Conservation (phyloP, 2,113 vertebrate genomes). For the Syngnathus floridae region DNA sequence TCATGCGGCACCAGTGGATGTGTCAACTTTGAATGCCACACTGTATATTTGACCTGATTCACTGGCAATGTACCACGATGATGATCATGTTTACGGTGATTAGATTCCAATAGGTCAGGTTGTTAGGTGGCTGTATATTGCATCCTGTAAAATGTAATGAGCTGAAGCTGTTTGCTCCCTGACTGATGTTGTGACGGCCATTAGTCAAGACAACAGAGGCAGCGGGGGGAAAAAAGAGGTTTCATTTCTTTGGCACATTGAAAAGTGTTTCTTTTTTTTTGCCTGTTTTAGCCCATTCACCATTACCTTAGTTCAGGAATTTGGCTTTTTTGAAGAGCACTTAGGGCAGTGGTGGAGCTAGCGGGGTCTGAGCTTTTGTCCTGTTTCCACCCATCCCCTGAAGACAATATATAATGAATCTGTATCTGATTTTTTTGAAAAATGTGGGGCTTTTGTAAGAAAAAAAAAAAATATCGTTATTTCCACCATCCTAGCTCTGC, state of each 20-base stretch:
- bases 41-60: constrained; percentile 42
- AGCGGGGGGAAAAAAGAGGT: constrained; percentile 3
- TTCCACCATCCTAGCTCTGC: too few species aligned
- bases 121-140: constrained; percentile 36
- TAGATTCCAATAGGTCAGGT: constrained; percentile 40
- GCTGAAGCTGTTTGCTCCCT: constrained; percentile 23
- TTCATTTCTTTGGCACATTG: constrained; percentile 25
- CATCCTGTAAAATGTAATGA: constrained; percentile 32
- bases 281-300: constrained; percentile 12
- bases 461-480: too few species aligned
- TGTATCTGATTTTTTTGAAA: too few species aligned
- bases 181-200: constrained; percentile 19
- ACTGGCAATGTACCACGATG: constrained; percentile 23
- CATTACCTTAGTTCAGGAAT: constrained; percentile 20
- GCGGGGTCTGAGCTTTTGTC: too few species aligned
- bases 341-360: too few species aligned
- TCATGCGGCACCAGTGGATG: constrained; percentile 34
- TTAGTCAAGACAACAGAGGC: not conserved
- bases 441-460: too few species aligned
- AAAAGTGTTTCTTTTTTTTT: constrained; percentile 29
- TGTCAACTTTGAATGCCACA: constrained; percentile 50
- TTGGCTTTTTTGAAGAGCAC: constrained; percentile 18
- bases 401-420: too few species aligned
- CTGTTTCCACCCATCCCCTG: too few species aligned
- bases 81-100: constrained; percentile 46